Conservation (phyloP, 2,113 vertebrate genomes). For the Tursiops truncatus region DNA sequence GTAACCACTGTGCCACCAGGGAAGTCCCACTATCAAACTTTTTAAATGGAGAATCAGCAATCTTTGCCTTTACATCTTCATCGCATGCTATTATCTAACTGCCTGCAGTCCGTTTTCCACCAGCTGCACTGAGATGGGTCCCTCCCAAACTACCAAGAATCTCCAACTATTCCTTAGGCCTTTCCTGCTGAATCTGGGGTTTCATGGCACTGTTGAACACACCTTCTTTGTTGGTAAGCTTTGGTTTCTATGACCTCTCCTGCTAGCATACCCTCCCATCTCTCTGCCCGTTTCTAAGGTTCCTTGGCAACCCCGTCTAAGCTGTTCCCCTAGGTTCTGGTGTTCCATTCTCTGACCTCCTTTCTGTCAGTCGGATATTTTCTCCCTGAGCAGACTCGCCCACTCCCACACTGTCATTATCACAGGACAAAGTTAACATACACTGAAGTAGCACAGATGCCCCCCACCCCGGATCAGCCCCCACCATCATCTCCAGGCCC, state of each 20-base stretch:
- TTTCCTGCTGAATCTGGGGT: background rate
- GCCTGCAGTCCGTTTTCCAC: background rate
- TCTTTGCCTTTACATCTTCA: background rate
- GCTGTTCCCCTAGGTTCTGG: background rate
- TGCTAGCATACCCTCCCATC: background rate
- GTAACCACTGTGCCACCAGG: no score
- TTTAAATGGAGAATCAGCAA: background rate
- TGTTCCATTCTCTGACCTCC: background rate
- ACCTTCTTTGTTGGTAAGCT: background rate
- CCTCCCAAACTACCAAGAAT: background rate
- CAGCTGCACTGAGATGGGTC: background rate
- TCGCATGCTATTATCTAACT: background rate
- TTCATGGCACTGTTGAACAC: background rate
- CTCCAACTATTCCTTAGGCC: background rate
- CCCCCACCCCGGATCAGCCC: background rate
- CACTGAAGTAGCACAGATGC: background rate
- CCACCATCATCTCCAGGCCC: background rate
- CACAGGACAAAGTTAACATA: background rate
- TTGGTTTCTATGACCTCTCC: background rate
- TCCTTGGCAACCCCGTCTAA: background rate
- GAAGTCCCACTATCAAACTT: background rate
- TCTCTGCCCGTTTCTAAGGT: background rate
- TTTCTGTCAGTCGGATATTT: background rate
- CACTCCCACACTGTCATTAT: background rate
- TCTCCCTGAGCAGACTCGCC: background rate